These are phyloP conservation scores for Cotesia congregata DNA, from an alignment of 2,888 invertebrate species.

Conservation along the genomic window DNA sequence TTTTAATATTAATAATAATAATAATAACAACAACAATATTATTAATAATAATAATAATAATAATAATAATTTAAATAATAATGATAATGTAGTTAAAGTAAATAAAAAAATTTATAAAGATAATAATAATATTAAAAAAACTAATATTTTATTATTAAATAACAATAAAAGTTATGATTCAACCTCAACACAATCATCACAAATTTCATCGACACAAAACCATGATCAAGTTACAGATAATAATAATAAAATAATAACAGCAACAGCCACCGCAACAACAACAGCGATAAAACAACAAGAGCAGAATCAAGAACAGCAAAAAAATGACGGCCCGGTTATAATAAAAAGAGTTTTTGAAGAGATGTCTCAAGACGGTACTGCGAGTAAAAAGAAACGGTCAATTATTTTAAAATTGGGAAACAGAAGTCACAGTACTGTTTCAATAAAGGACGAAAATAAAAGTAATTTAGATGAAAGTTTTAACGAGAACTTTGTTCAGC, in stretches of 20 bases:
- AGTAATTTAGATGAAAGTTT: not conserved
- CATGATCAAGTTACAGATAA: slow-evolving; percentile 6
- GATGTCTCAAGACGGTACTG: slow-evolving; percentile 17
- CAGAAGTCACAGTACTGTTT: not conserved
- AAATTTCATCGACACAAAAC: slow-evolving; percentile 30
- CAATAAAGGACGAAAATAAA: slow-evolving; percentile 13
- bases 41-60: slow-evolving; percentile 7
- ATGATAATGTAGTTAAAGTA: not conserved
- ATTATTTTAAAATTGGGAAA: slow-evolving; percentile 34
- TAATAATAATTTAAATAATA: slow-evolving; percentile 2
- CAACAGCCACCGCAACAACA: not conserved
- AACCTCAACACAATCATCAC: slow-evolving; percentile 24
- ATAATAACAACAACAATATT: not conserved
- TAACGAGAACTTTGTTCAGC: slow-evolving; percentile 9
- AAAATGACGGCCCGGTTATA: slow-evolving; percentile 24
- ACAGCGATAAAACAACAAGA: not conserved
- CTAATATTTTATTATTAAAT: not conserved
- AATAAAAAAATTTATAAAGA: slow-evolving; percentile 2
- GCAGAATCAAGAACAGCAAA: not conserved
- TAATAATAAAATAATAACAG: not conserved
- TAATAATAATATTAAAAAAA: not conserved
- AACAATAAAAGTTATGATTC: not conserved
- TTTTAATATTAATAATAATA: not conserved
- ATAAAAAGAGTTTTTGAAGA: slow-evolving; percentile 35
- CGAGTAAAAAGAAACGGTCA: slow-evolving; percentile 30